A percentile compares a stretch with the other conserved stretches of the same genome.
Conservation (phyloP, 2,888 invertebrate species). For the Slavum lentiscoides region DNA sequence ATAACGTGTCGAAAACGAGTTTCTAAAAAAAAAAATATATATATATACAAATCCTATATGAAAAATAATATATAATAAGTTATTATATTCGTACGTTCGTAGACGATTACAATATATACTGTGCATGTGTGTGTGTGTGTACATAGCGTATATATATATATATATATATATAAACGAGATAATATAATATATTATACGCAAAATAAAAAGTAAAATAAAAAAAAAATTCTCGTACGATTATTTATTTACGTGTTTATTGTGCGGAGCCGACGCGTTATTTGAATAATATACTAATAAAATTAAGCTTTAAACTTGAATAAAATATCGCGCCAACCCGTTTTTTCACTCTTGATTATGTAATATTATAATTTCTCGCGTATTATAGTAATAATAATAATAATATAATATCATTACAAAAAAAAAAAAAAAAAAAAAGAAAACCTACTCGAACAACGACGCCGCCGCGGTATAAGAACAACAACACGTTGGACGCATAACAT, state of each 20-base stretch:
- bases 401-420: no score
- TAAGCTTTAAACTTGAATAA: conserved; percentile 42
- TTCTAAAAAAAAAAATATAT: not conserved
- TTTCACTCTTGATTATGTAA: conserved; percentile 7
- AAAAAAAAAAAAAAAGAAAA: no score
- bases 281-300: conserved; percentile 28
- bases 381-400: not conserved
- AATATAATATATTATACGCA: no score
- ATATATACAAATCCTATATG: not conserved
- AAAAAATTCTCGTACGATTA: conserved; percentile 24
- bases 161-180: not conserved
- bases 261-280: not conserved
- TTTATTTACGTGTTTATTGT: conserved; percentile 25
- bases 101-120: not conserved
- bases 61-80: not conserved
- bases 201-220: conserved; percentile 4
- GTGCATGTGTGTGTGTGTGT: not conserved
- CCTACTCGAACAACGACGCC: not conserved
- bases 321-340: conserved; percentile 34
- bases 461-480: not conserved
- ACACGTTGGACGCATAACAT: conserved; percentile 7
- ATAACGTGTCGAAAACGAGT: not conserved
- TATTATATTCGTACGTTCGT: not conserved
- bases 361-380: conserved; percentile 26
- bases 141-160: not conserved